Conservation (phyloP, 2,888 invertebrate species). For the Mythimna loreyi region DNA sequence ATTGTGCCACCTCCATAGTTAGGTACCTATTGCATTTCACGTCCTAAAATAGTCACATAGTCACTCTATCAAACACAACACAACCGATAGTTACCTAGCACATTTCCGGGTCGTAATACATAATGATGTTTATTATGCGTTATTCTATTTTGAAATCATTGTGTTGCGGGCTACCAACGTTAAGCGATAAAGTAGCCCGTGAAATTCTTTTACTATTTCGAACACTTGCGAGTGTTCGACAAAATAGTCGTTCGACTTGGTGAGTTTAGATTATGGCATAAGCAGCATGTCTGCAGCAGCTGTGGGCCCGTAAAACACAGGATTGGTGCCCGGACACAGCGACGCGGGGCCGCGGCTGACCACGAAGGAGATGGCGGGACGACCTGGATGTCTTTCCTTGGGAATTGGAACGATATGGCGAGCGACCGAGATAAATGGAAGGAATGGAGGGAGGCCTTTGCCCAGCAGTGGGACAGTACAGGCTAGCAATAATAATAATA, state of each 20-base stretch:
- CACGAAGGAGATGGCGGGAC: too few relatives aligned
- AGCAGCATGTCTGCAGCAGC: too few relatives aligned
- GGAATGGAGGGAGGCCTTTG: too few relatives aligned
- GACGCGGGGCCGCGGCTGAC: too few relatives aligned
- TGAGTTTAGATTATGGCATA: not conserved
- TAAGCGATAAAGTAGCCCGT: not conserved
- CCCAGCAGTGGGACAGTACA: too few relatives aligned
- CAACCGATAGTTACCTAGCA: constrained; percentile 12
- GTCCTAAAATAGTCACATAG: constrained; percentile 32
- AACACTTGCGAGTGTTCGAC: not conserved
- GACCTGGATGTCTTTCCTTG: too few relatives aligned
- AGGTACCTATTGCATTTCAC: constrained; percentile 30
- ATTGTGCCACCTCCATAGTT: constrained; percentile 23
- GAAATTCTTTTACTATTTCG: not conserved
- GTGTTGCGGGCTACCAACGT: not conserved
- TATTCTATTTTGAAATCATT: constrained; percentile 31
- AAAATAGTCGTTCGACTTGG: not conserved
- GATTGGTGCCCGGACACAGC: too few relatives aligned
- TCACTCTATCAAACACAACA: constrained; percentile 1
- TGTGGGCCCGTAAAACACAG: too few relatives aligned
- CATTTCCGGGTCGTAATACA: constrained; percentile 26
- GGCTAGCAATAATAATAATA: too few relatives aligned
- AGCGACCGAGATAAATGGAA: too few relatives aligned
- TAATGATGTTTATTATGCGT: constrained; percentile 17
- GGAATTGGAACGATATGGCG: too few relatives aligned